Evolutionary conservation across 2,113 vertebrate species (phyloP), one percentile per base, ranked within the genome.

Genomic region (Larimichthys crocea): DNA sequence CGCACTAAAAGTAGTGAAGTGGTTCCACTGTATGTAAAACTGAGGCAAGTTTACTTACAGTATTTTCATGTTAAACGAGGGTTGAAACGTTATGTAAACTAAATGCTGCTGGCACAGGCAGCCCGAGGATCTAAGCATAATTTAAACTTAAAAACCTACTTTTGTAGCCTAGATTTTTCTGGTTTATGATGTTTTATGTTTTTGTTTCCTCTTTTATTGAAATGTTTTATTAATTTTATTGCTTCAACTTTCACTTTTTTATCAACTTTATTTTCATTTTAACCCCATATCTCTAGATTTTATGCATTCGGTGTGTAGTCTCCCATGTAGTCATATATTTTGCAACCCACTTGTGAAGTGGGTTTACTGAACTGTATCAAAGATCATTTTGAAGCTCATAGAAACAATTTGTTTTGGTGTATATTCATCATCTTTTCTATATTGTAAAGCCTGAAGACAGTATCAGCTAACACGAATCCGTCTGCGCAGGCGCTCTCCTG

Each of bases 401-500:
- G 5, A 24, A 52, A n/a, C 52, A 66, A 74, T 24, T 16, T 26
- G n/a, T 57, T 24, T 1, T 5, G 49, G 11, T 59, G 9, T 46
- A 60, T 62, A 12, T 62, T 62, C 35, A 14, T 77, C 26, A 46
- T 48, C 12, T 67, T 20, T 61, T 61, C 42, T 56, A 5, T 5
- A 49, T 44, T 44, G 12, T 14, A 35, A 31, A 56, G 22, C 53
- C 73, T 48, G 17, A 62, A 61, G 31, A 62, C 31, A 52, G 63
- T 44, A 42, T 79, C 53, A 66, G 46, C 22, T 67, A 46, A 81
- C 64, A 61, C 20, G 20, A 70, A 22, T 75, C 31, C 57, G 46
- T 74, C 29, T 68, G 26, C 11, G 24, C 55, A 56, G 73, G 31
- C 55, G 53, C 49, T 50, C 73, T 76, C 31, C 69, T 74, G 60